These are phyloP conservation scores for Cephus pygmeus DNA, from an alignment of 2,888 invertebrate species.

Conservation along the genomic window DNA sequence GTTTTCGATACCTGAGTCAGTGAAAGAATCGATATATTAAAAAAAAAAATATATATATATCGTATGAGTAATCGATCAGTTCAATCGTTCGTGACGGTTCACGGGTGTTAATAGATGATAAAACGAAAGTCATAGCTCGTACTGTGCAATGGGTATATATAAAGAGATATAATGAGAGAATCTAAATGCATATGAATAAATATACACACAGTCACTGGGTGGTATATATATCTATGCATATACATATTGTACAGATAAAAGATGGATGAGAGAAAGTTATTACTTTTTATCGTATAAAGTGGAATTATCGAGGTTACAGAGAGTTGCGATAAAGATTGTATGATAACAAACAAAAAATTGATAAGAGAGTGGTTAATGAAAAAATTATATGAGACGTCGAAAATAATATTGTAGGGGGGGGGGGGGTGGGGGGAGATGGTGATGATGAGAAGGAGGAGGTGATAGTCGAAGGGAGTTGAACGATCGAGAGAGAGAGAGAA, in stretches of 20 bases:
- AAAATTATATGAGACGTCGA: not conserved
- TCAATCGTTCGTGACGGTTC: not conserved
- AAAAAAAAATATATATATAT: conserved; percentile 17
- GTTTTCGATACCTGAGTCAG: not conserved
- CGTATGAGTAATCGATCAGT: not conserved
- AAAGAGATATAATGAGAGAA: conserved; percentile 10
- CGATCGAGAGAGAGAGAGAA: not conserved
- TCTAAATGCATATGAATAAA: conserved; percentile 29
- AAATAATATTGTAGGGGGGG: not conserved
- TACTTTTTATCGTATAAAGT: too few species aligned
- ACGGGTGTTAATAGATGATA: not conserved
- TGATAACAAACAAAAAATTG: not conserved
- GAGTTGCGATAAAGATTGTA: too few species aligned
- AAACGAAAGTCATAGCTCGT: not conserved
- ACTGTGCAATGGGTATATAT: not conserved
- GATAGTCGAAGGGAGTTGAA: too few species aligned
- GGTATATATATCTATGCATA: not conserved
- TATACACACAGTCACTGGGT: conserved; percentile 35
- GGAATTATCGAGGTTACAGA: too few species aligned
- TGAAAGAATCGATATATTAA: conserved; percentile 19
- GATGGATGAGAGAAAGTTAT: not conserved
- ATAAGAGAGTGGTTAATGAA: not conserved
- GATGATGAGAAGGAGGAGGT: too few species aligned
- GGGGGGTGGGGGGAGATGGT: too few species aligned
- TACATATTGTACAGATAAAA: not conserved